Evolutionary conservation across 2,797 vertebrate species (phyloP), one percentile per base, ranked within the genome.

Genomic region (Natrix natrix): DNA sequence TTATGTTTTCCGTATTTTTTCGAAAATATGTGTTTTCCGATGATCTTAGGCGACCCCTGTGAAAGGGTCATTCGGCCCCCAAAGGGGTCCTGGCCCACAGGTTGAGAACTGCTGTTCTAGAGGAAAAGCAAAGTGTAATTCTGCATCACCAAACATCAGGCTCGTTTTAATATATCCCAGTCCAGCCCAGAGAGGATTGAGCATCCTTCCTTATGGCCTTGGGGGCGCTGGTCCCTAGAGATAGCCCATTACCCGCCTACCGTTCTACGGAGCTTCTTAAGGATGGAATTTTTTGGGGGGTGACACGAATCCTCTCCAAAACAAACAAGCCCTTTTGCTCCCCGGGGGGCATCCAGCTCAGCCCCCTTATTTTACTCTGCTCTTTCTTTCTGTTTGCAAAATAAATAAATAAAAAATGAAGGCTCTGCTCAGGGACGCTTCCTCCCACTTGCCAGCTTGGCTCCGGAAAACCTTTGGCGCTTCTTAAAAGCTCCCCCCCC

Each of bases 401-500:
- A 32, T 32, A 7, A 1, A 24, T 7, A 69, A 28, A 63, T 61
- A 10, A 8, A 24, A 63, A 56, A 16, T 57, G 61, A n/a, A 20
- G 56, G 0, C 91, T 92, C 12, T 54, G 32, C 54, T 0, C 78
- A 37, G 83, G 89, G 55, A 24, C n/a, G 66, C 11, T 74, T 61
- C 48, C 56, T 94, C 56, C 26, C 17, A 57, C 74, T 87, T 88
- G 66, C 54, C 28, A 59, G 56, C 86, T 88, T 59, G 92, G 91
- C 74, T 94, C 66, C 10, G 43, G 94, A 92, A 90, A 93, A 87
- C 56, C 28, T 92, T 92, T 56, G 43, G 24, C 55, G 11, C 16
- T 32, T 78, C 74, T 66, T 16, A 0, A 92, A 91, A 87, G 63
- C 17, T 12, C 59, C 1, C 20, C 1, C 1, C 2, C 60, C 24